Evolutionary conservation across 2,888 invertebrate genomes (phyloP), one percentile per base, ranked within the genome.

Genomic region (Girardia tigrina): DNA sequence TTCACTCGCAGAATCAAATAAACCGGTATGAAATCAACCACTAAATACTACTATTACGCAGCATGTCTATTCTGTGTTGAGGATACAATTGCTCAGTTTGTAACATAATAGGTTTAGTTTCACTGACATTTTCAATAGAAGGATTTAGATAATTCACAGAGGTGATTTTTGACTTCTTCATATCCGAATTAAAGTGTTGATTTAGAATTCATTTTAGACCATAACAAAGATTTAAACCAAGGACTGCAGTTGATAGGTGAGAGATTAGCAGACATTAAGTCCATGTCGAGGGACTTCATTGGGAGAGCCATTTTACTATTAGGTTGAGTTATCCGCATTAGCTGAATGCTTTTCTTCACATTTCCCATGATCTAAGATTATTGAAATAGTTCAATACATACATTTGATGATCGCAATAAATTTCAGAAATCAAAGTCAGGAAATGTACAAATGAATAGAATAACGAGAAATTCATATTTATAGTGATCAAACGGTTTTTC

Each of bases 161-260:
- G 23, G n/a, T 12, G n/a, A 4, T 4, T 56, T 56, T 56, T 16
- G 56, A 56, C 23, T 56, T 56, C n/a, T 56, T 56, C 56, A 56
- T 56, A 23, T 56, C 56, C 4, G 56, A 20, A 56, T 56, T n/a
- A 56, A 56, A 56, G n/a, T 56, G 56, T 2, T 56, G 56, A 56
- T 56, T 56, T 56, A 8, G 56, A 56, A 56, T 56, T 56, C 56
- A 56, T 56, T n/a, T 56, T 56, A 12, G 56, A 56, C 56, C 56
- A 56, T 16, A 56, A 56, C 23, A 56, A 56, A 6, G 56, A 56
- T 56, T 56, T 56, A 23, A 56, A 56, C 56, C 56, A 56, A 12
- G 56, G 56, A 56, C 56, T 56, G 23, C n/a, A 56, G n/a, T 56
- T 56, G 4, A 56, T 56, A n/a, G 56, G 23, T 56, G 56, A 56